Evolutionary conservation across 2,888 invertebrate species (phyloP), one percentile per base, ranked within the genome.

Genomic region (Suillia variegata): DNA sequence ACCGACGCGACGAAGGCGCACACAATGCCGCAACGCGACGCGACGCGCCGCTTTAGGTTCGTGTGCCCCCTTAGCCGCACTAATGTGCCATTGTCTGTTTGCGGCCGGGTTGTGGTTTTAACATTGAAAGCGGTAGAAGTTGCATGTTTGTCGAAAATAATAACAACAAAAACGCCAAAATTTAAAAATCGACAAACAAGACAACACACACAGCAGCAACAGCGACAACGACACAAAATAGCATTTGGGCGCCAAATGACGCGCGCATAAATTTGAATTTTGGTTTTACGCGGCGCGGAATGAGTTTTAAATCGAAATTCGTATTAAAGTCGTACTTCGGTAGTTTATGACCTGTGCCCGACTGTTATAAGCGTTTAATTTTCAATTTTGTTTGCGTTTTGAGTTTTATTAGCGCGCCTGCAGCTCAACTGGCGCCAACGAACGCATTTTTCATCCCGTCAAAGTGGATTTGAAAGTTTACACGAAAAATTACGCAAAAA

Each of bases 51-150:
- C 34, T 17, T 20, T 24, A 10, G 22, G 12, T 26, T 15, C 33
- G 21, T n/a, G n/a, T n/a, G 21, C 54, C 38, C 54, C 42, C 71
- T 70, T 74, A 71, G 70, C 70, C 68, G 68, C 75, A 73, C 71
- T 72, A 74, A 47, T 15, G 20, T 10, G 21, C 21, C 21, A 20
- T 47, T 47, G 18, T 42, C 21, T 47, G 13, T 47, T 18, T 20
- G 21, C 42, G 18, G 48, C 17, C 17, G 47, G 10, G 47, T 18
- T 47, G 15, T 10, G 15, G 3, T 10, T 17, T 47, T 15, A 10
- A 15, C 15, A 47, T 10, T 47, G 2, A 18, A 47, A 2, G 13
- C 12, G 18, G 47, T 47, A 12, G 18, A 47, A 47, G 17, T 17
- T 47, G 17, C 17, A 18, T 17, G 2, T 17, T 10, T 18, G 47